Percentiles rank a stretch among this genome's conserved stretches.
phyloP scores from a whole-genome alignment of 2,113 vertebrate species.

The Burhinus bistriatus region DNA sequence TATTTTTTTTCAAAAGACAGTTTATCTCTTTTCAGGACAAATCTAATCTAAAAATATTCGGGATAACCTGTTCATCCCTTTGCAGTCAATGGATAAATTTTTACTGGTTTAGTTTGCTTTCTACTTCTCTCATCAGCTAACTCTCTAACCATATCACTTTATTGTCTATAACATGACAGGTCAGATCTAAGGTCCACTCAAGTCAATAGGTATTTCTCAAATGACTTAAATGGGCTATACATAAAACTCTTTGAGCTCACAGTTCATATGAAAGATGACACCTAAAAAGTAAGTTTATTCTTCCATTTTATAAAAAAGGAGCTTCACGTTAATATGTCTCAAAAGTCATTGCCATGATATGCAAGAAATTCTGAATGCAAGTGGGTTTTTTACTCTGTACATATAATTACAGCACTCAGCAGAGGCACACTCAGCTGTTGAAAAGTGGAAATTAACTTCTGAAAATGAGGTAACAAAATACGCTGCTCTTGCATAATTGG shows the following conservation, averaged over 20 bases:
- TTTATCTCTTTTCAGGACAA: background rate
- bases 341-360: background rate
- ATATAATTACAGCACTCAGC: background rate
- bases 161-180: background rate
- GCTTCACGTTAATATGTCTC: background rate
- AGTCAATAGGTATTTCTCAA: background rate
- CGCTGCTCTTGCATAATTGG: background rate
- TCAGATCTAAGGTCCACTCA: background rate
- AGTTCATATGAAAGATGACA: background rate
- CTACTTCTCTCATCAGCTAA: background rate
- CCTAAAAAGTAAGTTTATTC: background rate
- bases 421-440: background rate
- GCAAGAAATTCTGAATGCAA: background rate
- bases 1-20: background rate
- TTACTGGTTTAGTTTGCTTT: background rate
- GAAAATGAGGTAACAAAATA: constrained; percentile 3
- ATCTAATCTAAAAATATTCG: background rate
- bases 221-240: background rate
- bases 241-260: background rate
- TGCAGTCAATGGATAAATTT: background rate
- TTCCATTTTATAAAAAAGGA: background rate
- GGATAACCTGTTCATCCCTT: background rate
- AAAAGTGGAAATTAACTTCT: constrained; percentile 11
- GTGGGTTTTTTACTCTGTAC: background rate
- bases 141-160: background rate